Conservation (phyloP, 2,888 invertebrate genomes). For the Tachina grossa region DNA sequence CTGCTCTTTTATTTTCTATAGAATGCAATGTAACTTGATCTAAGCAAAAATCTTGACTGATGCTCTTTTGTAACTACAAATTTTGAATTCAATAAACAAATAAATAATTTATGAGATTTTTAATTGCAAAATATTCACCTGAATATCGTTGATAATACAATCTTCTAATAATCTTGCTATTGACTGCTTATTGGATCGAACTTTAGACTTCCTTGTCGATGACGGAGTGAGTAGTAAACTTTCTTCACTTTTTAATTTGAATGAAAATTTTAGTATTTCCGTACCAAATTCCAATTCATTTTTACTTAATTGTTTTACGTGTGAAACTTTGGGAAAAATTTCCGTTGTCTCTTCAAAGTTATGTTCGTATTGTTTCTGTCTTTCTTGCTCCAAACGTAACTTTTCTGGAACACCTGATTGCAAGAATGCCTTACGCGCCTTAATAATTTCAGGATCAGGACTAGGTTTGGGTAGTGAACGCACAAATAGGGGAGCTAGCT, state of each 20-base stretch:
- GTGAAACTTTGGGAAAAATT: constrained; percentile 86
- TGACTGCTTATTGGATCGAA: constrained; percentile 24
- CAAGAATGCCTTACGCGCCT: constrained; percentile 88
- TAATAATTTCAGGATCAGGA: constrained; percentile 84
- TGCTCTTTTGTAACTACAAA: constrained; percentile 33
- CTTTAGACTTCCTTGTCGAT: constrained; percentile 32
- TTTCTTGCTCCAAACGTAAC: constrained; percentile 84
- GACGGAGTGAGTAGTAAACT: constrained; percentile 21
- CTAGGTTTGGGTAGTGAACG: constrained; percentile 84
- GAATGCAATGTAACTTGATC: constrained; percentile 65
- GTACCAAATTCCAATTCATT: constrained; percentile 53
- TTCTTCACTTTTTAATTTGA: constrained; percentile 48
- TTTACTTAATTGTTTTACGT: constrained; percentile 85
- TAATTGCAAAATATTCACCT: constrained; percentile 36
- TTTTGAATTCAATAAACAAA: neutral
- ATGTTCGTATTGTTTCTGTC: constrained; percentile 83
- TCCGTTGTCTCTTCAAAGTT: constrained; percentile 80
- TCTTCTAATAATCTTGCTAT: constrained; percentile 1
- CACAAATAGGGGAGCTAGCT: constrained; percentile 89
- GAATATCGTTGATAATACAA: constrained; percentile 33
- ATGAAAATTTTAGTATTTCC: constrained; percentile 45
- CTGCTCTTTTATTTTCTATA: constrained; percentile 81
- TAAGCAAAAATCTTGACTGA: neutral
- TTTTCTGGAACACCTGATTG: constrained; percentile 88
- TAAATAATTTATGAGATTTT: neutral